Conservation (phyloP, 2,113 vertebrate genomes). For the Gnathonemus echidnorhynchus region DNA sequence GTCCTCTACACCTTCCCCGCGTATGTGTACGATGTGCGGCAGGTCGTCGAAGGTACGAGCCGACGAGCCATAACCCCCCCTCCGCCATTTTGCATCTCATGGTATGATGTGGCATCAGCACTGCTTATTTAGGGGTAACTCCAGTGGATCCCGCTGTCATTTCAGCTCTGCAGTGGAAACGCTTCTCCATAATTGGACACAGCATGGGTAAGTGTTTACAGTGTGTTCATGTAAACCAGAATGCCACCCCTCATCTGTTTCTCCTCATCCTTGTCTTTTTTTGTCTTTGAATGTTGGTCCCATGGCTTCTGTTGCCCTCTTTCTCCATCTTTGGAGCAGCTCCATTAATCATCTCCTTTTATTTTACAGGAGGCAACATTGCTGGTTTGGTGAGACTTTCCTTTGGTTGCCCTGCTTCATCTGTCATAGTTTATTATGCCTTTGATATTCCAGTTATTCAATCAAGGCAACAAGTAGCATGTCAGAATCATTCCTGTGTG, state of each 20-base stretch:
- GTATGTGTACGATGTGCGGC: conserved; percentile 67
- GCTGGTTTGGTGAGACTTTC: conserved; percentile 63
- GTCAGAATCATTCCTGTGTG: neutral
- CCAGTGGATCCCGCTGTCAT: conserved; percentile 22
- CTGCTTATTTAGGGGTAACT: neutral
- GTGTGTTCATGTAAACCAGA: neutral
- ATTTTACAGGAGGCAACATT: conserved; percentile 66
- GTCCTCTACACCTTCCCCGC: conserved; percentile 58
- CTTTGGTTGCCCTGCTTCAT: neutral
- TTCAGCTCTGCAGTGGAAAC: conserved; percentile 79
- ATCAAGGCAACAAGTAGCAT: neutral
- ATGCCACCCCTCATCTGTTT: neutral
- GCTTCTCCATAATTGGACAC: conserved; percentile 78
- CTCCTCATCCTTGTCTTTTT: neutral
- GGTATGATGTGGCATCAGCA: neutral
- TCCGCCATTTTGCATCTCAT: neutral
- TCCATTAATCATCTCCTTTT: conserved; percentile 3
- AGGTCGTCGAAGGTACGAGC: conserved; percentile 62
- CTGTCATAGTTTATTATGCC: neutral
- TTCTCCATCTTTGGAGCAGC: neutral
- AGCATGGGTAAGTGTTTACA: conserved; percentile 78
- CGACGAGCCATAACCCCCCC: too few species aligned
- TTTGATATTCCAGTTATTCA: neutral
- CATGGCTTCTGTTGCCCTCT: neutral
- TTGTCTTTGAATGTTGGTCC: neutral